Evolutionary conservation across 2,888 invertebrate species (phyloP).

Genomic region (Drosophila tripunctata): DNA sequence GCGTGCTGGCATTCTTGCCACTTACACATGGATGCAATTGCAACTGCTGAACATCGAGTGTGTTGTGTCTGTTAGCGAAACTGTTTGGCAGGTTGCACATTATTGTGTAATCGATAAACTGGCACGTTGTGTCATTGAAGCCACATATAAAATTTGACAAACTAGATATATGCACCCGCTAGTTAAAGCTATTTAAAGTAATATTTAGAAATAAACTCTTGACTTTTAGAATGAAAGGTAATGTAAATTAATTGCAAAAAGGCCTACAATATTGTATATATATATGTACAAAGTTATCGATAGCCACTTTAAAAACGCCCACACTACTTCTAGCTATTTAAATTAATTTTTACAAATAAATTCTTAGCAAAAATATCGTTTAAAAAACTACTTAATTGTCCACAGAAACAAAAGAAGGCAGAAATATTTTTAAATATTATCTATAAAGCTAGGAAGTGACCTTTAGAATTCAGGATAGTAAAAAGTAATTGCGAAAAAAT

Average conservation of each 20-base stretch:
- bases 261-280: too few relatives aligned
- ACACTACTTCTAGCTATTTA: not conserved
- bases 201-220: not conserved
- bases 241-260: too few relatives aligned
- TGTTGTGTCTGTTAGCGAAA: slow-evolving; percentile 39
- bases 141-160: not conserved
- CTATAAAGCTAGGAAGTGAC: too few relatives aligned
- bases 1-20: slow-evolving; percentile 61
- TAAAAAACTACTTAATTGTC: too few relatives aligned
- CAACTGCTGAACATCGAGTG: slow-evolving; percentile 23
- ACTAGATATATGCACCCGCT: not conserved
- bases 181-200: not conserved
- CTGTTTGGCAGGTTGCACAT: slow-evolving; percentile 56
- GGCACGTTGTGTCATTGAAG: slow-evolving; percentile 53
- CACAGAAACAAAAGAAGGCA: too few relatives aligned
- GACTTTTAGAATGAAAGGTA: too few relatives aligned
- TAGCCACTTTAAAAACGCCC: not conserved
- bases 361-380: not conserved
- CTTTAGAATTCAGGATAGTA: too few relatives aligned
- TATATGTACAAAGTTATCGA: not conserved
- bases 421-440: too few relatives aligned
- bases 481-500: too few relatives aligned
- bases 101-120: slow-evolving; percentile 62
- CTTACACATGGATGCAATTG: slow-evolving; percentile 46
- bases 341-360: not conserved